Evolutionary conservation across 2,113 vertebrate species (phyloP).

Genomic region (Hirundichthys speculiger): DNA sequence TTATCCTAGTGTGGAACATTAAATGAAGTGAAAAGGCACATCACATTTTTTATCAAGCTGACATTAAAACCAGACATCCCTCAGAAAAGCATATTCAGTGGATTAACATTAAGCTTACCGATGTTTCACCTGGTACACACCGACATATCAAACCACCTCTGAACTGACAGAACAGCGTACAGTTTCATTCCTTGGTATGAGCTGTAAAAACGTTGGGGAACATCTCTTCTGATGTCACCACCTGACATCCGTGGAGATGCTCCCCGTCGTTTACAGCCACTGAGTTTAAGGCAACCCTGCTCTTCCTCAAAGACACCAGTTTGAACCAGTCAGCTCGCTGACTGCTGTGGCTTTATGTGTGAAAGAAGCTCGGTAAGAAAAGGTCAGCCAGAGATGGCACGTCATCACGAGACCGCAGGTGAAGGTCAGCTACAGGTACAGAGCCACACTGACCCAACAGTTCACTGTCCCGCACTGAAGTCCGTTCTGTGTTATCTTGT

Average conservation of each 20-base stretch:
- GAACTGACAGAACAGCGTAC: not conserved
- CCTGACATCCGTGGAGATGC: conserved; percentile 10
- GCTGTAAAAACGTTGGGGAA: not conserved
- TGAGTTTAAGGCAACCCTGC: conserved; percentile 57
- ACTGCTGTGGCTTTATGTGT: conserved; percentile 1
- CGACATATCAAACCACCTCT: conserved; percentile 22
- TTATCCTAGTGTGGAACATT: not conserved
- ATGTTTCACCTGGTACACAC: conserved; percentile 39
- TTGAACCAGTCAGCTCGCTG: conserved; percentile 15
- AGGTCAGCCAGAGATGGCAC: conserved; percentile 5
- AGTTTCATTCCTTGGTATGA: no score
- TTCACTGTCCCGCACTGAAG: conserved; percentile 1
- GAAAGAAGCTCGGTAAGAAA: conserved; percentile 2
- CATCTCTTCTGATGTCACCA: no score
- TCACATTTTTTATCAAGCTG: conserved; percentile 44
- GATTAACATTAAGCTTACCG: conserved; percentile 33
- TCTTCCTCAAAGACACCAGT: conserved; percentile 19
- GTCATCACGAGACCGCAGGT: not conserved
- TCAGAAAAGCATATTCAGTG: conserved; percentile 26
- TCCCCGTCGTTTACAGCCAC: conserved; percentile 16
- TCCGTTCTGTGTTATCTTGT: conserved; percentile 11
- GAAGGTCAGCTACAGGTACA: conserved; percentile 1
- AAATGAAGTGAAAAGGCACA: conserved; percentile 69
- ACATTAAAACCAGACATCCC: conserved; percentile 48
- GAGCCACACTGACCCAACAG: not conserved